Base-by-base conservation (phyloP, 1,140 invertebrate genomes). In the Aphaenogaster floridana region DNA sequence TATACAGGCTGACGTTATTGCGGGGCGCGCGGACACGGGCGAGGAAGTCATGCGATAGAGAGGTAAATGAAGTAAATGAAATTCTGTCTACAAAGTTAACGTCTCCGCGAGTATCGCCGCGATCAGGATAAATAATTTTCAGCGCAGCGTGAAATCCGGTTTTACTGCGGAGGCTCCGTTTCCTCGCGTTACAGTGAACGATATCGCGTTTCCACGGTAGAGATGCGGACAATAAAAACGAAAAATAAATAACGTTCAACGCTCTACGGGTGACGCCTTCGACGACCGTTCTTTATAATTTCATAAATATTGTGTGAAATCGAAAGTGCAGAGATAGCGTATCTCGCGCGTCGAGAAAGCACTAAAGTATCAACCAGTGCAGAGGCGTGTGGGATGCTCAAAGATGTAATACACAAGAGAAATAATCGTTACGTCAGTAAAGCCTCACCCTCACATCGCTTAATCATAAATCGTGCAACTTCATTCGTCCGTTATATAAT, bases 51-150 rank as follows among this genome's bases (percentile, higher is more conserved):
- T 13, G 4, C 39, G 52, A 45, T 48, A 61, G 13, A 50, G 42
- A 64, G 17, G 17, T 74, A 84, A 81, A 81, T 69, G 28, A 74
- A 81, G 79, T 71, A 71, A 81, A 81, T 57, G 39, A 72, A 72
- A 59, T 72, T 48, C 15, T n/a, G n/a, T 50, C 66, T 81, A 52
- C 15, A 13, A 69, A 57, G 71, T 83, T 72, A 83, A 48, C 17
- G 13, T 50, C 42, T 63, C 13, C 21, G 36, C 54, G 42, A 48
- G n/a, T 42, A 61, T 83, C n/a, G 34, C 69, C 1, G 21, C 39
- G 66, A 81, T 81, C 15, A 21, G 15, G 28, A 72, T 71, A 81
- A 54, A 17, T 81, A 54, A 81, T 81, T 81, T 81, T 50, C 21
- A 81, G 28, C 36, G 15, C 39, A 21, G 68, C 28, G 50, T 71